Evolutionary conservation across 2,113 vertebrate genomes (phyloP).

Genomic region (Archocentrus centrarchus): DNA sequence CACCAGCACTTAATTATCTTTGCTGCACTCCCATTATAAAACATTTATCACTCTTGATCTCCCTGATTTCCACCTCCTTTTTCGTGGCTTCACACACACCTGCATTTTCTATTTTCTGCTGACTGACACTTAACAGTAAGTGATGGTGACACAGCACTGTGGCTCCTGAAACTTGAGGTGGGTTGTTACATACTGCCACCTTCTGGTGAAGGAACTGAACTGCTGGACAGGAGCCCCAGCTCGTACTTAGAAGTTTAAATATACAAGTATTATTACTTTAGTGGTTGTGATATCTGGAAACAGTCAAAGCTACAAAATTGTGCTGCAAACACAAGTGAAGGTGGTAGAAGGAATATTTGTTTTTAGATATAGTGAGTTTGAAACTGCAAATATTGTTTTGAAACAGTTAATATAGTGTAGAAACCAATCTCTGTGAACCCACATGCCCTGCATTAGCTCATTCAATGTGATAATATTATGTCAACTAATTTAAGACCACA

Average conservation of each 20-base stretch:
- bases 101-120: background rate
- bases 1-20: background rate
- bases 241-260: background rate
- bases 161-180: background rate
- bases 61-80: background rate
- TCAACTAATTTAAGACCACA: too few species aligned
- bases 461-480: too few species aligned
- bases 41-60: background rate
- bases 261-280: background rate
- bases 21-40: background rate
- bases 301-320: too few species aligned
- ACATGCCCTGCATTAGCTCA: too few species aligned
- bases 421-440: accelerated
- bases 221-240: background rate
- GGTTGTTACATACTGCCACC: slow-evolving; percentile 49
- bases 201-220: slow-evolving; percentile 29
- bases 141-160: background rate
- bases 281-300: background rate
- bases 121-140: background rate
- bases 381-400: background rate
- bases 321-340: too few species aligned
- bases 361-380: background rate
- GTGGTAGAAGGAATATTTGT: too few species aligned
- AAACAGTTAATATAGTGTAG: background rate
- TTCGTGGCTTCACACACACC: background rate